Conservation (phyloP, 2,888 invertebrate species). For the Metopia argyrocephala region DNA sequence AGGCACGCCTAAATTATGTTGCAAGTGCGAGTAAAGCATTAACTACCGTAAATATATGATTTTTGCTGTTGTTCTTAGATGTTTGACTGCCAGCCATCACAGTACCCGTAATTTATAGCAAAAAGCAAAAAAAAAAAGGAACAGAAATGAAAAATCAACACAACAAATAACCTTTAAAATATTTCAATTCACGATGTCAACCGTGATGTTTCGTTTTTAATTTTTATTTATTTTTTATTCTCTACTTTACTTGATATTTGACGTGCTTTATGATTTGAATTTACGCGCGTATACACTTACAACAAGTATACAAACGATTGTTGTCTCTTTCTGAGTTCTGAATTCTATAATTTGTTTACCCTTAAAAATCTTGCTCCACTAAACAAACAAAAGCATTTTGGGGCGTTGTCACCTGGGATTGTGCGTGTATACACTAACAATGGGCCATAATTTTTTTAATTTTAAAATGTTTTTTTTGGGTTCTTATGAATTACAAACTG, state of each 20-base stretch:
- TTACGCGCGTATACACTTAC: conserved; percentile 38
- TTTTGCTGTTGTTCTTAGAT: conserved; percentile 29
- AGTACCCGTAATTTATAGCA: neutral
- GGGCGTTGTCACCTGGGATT: conserved; percentile 61
- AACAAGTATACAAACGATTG: conserved; percentile 24
- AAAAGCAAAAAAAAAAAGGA: no score
- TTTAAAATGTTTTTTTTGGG: neutral
- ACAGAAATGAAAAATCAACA: conserved; percentile 1
- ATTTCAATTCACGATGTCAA: conserved; percentile 24
- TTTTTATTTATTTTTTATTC: neutral
- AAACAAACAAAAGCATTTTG: conserved; percentile 14
- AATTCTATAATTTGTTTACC: conserved; percentile 46
- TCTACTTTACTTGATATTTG: conserved; percentile 33
- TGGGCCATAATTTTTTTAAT: conserved; percentile 19
- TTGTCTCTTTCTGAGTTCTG: conserved; percentile 6
- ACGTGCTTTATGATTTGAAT: conserved; percentile 40
- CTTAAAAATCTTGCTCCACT: conserved; percentile 29
- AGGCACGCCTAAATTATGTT: conserved; percentile 64
- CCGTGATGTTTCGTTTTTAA: neutral
- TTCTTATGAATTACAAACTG: neutral
- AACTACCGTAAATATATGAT: conserved; percentile 23
- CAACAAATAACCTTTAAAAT: conserved; percentile 39
- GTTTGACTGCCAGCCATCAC: neutral
- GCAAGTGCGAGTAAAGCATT: conserved; percentile 11
- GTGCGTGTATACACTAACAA: neutral